Evolutionary conservation across 2,113 vertebrate species (phyloP).

Genomic region (Cathartes aura): DNA sequence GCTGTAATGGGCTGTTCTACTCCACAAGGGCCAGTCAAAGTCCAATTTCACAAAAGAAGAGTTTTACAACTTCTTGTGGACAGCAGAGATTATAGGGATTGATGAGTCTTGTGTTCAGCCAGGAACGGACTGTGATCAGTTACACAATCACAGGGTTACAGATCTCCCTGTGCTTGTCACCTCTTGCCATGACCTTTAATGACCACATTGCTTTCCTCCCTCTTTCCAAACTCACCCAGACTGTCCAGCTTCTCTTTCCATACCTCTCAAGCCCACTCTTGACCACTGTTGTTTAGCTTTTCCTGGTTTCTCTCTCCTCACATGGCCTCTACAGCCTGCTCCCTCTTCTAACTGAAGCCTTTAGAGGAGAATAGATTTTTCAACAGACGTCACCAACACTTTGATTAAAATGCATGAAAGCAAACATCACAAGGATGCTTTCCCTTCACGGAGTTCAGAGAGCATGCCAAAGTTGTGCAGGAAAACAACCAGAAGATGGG

Average conservation of each 20-base stretch:
- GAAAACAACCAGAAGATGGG: not conserved
- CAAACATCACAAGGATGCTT: not conserved
- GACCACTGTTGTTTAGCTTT: not conserved
- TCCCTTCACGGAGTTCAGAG: not conserved
- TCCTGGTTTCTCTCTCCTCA: not conserved
- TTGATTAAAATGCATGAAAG: not conserved
- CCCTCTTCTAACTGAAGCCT: not conserved
- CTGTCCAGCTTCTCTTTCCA: not conserved
- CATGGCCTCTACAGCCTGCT: not conserved
- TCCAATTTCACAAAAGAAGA: not conserved
- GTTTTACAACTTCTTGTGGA: not conserved
- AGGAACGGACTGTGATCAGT: not conserved
- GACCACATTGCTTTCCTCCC: not conserved
- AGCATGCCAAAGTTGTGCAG: not conserved
- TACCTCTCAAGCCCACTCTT: not conserved
- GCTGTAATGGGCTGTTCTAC: not conserved
- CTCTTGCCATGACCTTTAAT: not conserved
- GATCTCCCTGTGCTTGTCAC: not conserved
- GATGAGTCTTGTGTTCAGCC: not conserved
- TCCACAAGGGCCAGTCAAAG: not conserved
- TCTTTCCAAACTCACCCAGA: not conserved
- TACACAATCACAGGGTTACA: not conserved
- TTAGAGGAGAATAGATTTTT: not conserved
- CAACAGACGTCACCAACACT: not conserved
- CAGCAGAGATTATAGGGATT: not conserved